A percentile compares a stretch with the other conserved stretches of the same genome.
Conservation (phyloP, 2,797 vertebrate species). For the Ispidina picta region DNA sequence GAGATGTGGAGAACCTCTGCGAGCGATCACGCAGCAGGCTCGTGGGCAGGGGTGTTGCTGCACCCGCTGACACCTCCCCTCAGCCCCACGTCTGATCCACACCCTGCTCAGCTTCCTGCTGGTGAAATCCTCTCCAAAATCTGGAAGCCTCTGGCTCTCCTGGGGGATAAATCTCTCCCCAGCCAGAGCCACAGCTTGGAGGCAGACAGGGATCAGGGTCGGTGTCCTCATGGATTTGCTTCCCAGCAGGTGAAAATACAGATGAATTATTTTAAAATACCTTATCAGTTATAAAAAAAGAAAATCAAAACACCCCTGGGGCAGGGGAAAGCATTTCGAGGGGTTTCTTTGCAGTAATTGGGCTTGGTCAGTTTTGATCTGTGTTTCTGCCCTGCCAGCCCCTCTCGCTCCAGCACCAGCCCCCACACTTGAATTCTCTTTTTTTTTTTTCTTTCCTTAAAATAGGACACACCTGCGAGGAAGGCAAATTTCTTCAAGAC, state of each 20-base stretch:
- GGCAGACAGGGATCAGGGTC: accelerated
- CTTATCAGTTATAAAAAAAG: not conserved
- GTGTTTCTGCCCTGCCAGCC: not conserved
- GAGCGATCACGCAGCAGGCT: accelerated
- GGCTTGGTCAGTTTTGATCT: slow-evolving; percentile 24
- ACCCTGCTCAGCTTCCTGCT: not conserved
- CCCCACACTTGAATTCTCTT: not conserved
- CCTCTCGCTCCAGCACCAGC: slow-evolving; percentile 62
- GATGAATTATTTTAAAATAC: not conserved
- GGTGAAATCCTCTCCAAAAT: not conserved
- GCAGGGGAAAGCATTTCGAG: not conserved
- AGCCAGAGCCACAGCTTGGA: not conserved
- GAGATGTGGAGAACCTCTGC: not conserved
- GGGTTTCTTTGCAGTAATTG: not conserved
- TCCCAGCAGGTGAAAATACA: slow-evolving; percentile 13
- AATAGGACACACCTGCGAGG: slow-evolving; percentile 67
- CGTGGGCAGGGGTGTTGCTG: not conserved
- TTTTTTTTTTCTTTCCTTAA: not conserved
- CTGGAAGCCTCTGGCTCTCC: not conserved
- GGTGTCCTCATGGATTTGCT: not conserved
- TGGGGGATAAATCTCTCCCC: too few relatives aligned
- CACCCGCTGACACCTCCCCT: not conserved
- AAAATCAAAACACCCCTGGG: not conserved
- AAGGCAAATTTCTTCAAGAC: slow-evolving; percentile 49
- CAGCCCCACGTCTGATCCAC: accelerated